phyloP scores from a whole-genome alignment of 2,113 vertebrate species.

The Neogale vison region DNA sequence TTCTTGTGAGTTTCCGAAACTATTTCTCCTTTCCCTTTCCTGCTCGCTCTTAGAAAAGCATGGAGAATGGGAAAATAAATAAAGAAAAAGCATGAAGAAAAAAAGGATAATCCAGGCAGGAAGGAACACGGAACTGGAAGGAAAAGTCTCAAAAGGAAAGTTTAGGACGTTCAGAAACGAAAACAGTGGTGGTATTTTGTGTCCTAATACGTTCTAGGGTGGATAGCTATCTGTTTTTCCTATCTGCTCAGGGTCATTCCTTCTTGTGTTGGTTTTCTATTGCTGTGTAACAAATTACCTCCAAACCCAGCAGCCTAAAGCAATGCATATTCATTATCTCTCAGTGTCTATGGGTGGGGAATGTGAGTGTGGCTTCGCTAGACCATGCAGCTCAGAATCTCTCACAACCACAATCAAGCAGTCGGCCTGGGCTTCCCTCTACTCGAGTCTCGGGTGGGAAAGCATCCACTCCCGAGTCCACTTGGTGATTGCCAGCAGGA shows the following conservation, averaged over 20 bases:
- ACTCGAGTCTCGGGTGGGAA: not conserved
- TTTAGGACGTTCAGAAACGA: not conserved
- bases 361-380: not conserved
- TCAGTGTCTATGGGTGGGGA: not conserved
- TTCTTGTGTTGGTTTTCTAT: not conserved
- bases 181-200: not conserved
- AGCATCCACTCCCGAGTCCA: not conserved
- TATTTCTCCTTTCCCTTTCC: not conserved
- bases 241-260: not conserved
- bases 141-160: not conserved
- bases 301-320: not conserved
- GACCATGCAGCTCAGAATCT: not conserved
- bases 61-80: not conserved
- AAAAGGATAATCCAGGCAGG: not conserved
- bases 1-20: not conserved
- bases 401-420: not conserved
- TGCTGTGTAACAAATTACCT: not conserved
- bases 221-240: not conserved
- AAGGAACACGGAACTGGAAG: not conserved
- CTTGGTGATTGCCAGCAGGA: not conserved
- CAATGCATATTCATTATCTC: not conserved
- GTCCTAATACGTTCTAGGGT: not conserved
- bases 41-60: not conserved
- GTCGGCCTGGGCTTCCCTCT: not conserved
- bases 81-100: not conserved